phyloP scores from a whole-genome alignment of 2,113 vertebrate genomes.

The Chlorocebus sabaeus region DNA sequence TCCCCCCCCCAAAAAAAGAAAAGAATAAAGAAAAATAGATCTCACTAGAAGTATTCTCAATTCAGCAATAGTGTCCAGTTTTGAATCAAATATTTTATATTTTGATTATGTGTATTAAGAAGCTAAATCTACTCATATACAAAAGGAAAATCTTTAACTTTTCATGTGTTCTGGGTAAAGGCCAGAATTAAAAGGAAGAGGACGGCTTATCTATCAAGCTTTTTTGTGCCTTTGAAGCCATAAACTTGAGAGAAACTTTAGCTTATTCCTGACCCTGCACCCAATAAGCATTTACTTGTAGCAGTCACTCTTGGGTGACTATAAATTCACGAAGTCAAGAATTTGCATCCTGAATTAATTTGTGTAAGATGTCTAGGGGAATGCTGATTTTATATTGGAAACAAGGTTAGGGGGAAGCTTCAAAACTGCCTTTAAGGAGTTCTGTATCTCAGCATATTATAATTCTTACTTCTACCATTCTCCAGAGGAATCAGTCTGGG shows the following conservation, averaged over 20 bases:
- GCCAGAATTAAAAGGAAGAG: not conserved
- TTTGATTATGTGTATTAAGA: not conserved
- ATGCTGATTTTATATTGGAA: conserved; percentile 38
- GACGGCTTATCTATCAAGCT: not conserved
- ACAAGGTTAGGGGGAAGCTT: conserved; percentile 5
- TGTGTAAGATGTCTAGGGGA: not conserved
- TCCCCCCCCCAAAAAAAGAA: no score
- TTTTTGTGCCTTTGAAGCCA: not conserved
- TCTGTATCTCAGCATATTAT: conserved; percentile 28
- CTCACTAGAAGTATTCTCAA: not conserved
- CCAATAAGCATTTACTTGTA: not conserved
- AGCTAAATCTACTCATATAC: not conserved
- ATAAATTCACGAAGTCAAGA: conserved; percentile 6
- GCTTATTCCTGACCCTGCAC: not conserved
- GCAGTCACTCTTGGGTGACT: not conserved
- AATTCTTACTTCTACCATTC: conserved; percentile 37
- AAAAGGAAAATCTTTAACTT: not conserved
- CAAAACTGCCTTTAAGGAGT: not conserved
- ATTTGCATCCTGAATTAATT: conserved; percentile 29
- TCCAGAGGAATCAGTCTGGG: conserved; percentile 27
- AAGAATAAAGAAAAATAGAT: no score
- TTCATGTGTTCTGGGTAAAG: not conserved
- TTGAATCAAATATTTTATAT: not conserved
- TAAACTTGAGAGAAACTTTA: not conserved
- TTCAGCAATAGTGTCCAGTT: not conserved